Percentiles rank a stretch among this genome's conserved stretches.
Evolutionary conservation across 2,797 vertebrate species (phyloP).

Genomic region (Acipenser transmontanus): DNA sequence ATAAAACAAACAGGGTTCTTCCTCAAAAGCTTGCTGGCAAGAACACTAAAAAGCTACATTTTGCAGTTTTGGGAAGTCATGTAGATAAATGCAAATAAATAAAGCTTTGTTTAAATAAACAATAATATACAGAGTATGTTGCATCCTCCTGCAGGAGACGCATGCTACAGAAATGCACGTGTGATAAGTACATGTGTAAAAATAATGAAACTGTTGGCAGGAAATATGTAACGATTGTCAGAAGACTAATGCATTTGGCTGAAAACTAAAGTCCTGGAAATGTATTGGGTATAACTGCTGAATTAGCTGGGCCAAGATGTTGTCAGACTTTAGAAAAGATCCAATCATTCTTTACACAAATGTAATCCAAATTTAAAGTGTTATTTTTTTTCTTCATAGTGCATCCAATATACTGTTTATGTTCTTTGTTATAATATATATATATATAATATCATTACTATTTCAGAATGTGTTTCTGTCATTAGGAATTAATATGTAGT

Average conservation of each 20-base stretch:
- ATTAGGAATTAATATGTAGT: too few species aligned
- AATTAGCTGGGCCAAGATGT: conserved; percentile 45
- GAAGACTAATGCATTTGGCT: conserved; percentile 56
- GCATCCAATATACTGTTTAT: not conserved
- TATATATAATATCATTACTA: too few species aligned
- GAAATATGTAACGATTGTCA: conserved; percentile 29
- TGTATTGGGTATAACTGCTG: conserved; percentile 52
- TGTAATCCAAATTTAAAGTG: conserved; percentile 42
- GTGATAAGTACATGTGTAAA: conserved; percentile 40
- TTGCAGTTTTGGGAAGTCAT: too few species aligned
- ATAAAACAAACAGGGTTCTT: too few species aligned
- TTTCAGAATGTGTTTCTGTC: too few species aligned
- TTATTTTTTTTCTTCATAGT: not conserved
- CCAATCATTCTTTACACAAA: conserved; percentile 57
- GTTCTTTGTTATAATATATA: too few species aligned
- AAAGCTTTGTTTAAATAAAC: too few species aligned
- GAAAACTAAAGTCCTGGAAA: conserved; percentile 43
- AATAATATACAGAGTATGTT: not conserved
- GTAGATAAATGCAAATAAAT: too few species aligned
- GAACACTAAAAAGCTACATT: too few species aligned
- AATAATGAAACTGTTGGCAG: conserved; percentile 57
- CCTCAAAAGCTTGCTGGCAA: too few species aligned
- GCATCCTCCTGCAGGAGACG: conserved; percentile 27
- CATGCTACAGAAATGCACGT: conserved; percentile 49
- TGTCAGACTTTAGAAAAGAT: conserved; percentile 51